These are phyloP conservation scores for Glossophaga mutica DNA, from an alignment of 2,797 vertebrate genomes.

Conservation along the genomic window DNA sequence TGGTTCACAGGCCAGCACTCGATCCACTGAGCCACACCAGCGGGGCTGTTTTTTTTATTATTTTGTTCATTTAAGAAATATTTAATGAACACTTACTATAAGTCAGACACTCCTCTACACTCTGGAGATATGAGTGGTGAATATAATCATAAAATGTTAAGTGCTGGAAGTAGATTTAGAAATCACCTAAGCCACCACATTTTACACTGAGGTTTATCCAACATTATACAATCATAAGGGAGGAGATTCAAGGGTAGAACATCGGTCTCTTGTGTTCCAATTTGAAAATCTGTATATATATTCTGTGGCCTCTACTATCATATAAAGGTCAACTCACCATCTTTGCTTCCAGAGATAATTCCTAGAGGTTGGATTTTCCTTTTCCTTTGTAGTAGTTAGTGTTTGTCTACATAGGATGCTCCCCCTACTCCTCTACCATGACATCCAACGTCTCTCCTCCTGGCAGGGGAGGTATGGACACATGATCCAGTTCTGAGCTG, in stretches of 20 bases:
- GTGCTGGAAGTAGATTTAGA: slow-evolving; percentile 19
- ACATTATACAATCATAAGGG: neutral
- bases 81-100: neutral
- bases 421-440: neutral
- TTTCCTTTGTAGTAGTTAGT: neutral
- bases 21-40: too few relatives aligned
- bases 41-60: neutral
- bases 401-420: neutral
- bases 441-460: neutral
- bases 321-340: neutral
- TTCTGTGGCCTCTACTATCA: neutral
- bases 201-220: neutral
- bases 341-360: neutral
- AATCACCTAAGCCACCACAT: neutral
- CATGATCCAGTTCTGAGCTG: neutral
- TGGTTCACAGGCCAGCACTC: too few relatives aligned
- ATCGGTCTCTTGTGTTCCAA: neutral
- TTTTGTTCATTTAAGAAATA: slow-evolving; percentile 11
- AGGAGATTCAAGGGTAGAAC: neutral
- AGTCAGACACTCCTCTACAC: neutral
- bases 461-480: neutral
- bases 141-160: neutral
- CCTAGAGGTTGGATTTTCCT: neutral
- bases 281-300: neutral
- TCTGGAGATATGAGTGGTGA: neutral